A percentile compares a stretch with the other conserved stretches of the same genome.
phyloP scores from a whole-genome alignment of 1,140 invertebrate species.

The Drosophila bipectinata region DNA sequence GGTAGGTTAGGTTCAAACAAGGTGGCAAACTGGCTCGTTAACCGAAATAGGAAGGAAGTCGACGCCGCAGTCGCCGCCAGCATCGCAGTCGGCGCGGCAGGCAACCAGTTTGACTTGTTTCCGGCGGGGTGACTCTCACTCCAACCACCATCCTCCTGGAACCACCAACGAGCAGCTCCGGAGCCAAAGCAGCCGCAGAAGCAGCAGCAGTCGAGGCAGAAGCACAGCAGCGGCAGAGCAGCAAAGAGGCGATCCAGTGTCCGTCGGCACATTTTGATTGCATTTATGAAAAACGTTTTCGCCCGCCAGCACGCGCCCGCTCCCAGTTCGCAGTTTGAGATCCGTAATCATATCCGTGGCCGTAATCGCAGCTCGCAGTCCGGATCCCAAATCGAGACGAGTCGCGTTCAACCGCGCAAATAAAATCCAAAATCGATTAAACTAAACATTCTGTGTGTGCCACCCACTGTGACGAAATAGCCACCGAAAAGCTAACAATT shows the following conservation, averaged over 20 bases:
- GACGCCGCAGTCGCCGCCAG: conserved; percentile 22
- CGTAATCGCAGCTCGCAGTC: conserved; percentile 18
- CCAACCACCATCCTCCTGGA: conserved; percentile 38
- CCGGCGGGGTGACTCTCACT: conserved; percentile 61
- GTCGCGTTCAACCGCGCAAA: conserved; percentile 43
- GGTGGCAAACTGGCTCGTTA: conserved; percentile 80
- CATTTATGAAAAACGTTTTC: conserved; percentile 79
- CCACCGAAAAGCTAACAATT: conserved; percentile 8
- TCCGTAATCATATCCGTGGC: neutral
- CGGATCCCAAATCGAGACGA: conserved; percentile 41
- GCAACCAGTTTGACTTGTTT: conserved; percentile 79
- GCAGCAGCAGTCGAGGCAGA: conserved; percentile 4
- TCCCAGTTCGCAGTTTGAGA: conserved; percentile 50
- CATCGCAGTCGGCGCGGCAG: conserved; percentile 18
- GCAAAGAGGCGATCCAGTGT: conserved; percentile 31
- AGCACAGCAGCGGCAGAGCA: conserved; percentile 18
- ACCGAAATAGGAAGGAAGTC: conserved; percentile 78
- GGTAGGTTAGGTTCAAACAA: conserved; percentile 83
- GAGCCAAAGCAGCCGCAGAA: neutral
- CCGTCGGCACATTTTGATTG: conserved; percentile 73
- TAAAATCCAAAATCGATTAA: conserved; percentile 45
- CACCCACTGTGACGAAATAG: neutral
- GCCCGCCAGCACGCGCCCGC: conserved; percentile 73
- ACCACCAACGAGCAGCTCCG: conserved; percentile 4
- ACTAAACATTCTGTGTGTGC: conserved; percentile 54